Evolutionary conservation across 2,888 invertebrate genomes (phyloP).

Genomic region (Mechanitis mazaeus): DNA sequence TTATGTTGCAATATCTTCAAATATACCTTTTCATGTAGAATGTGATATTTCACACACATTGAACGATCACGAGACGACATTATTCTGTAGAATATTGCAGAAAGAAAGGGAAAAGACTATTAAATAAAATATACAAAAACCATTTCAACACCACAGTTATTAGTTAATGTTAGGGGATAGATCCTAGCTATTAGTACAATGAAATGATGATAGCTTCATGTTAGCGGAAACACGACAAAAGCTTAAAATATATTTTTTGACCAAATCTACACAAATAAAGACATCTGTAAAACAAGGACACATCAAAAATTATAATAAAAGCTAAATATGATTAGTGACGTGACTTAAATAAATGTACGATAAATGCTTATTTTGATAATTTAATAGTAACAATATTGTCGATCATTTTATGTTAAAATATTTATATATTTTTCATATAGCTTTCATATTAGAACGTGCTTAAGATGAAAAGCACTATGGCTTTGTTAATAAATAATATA

Average conservation of each 20-base stretch:
- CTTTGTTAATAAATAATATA: no score
- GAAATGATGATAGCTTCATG: constrained; percentile 55
- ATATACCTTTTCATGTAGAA: no score
- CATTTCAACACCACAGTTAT: neutral
- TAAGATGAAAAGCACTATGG: no score
- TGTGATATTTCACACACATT: no score
- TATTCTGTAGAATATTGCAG: no score
- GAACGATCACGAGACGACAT: no score
- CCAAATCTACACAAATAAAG: constrained; percentile 28
- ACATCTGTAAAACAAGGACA: constrained; percentile 22
- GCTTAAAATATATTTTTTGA: constrained; percentile 38
- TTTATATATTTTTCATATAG: neutral
- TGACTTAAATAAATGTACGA: neutral
- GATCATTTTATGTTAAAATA: neutral
- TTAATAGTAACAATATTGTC: no score
- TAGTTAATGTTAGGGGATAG: neutral
- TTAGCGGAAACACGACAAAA: constrained; percentile 61
- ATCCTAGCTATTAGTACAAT: constrained; percentile 35
- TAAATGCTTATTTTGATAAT: no score
- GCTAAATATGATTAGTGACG: constrained; percentile 7
- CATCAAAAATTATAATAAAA: constrained; percentile 14
- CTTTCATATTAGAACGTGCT: neutral
- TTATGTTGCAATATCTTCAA: no score
- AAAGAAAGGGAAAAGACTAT: neutral
- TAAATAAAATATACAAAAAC: neutral